Base-by-base conservation (phyloP, 2,797 vertebrate species). In the Neoniphon sammara region DNA sequence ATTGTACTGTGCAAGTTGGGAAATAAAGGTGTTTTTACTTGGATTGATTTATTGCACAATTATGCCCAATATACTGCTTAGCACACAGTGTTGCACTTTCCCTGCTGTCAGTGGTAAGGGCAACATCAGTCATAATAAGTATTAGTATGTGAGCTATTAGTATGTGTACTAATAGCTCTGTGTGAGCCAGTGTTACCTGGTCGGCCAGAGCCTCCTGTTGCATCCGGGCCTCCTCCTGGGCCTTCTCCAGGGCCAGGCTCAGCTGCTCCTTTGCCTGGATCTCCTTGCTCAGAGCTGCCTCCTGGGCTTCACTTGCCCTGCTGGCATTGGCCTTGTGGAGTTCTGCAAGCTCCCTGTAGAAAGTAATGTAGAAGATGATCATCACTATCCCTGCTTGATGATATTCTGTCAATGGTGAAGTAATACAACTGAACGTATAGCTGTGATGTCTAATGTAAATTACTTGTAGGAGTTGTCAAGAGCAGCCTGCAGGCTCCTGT, bases 381-480 rank as follows among this genome's bases (percentile, higher is more conserved):
- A 59, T 83, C 17, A 78, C 59, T 15, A 65, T 9, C n/a, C 14
- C 30, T 27, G 70, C 7, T 17, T 8, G 0, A 54, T 30, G 44
- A 66, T 31, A 14, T 36, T 58, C 59, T 21, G 7, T 25, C 21
- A 69, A 23, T 9, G 8, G 50, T 53, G 20, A 53, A 53, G 20
- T 21, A 23, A 25, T 7, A 15, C 21, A 54, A 10, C 10, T 20
- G 20, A 1, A 23, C 10, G 21, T 53, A 12, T 20, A 11, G 20
- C 10, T 53, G 21, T 53, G 36, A 30, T 4, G 7, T 25, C 53
- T 21, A 0, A 25, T 27, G 53, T 47, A 18, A 34, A 47, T 94
- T 94, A 99, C 98, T 95, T 97, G 77, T 98, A 99, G 7, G 97
- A 93, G 74, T 89, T 95, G 84, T 99, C 97, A 0, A 99, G 93